A percentile compares a stretch with the other conserved stretches of the same genome.
Evolutionary conservation across 37 sponge, comb jelly and placozoan genomes (phyloP).

Genomic region (Aphrocallistes beatrix): DNA sequence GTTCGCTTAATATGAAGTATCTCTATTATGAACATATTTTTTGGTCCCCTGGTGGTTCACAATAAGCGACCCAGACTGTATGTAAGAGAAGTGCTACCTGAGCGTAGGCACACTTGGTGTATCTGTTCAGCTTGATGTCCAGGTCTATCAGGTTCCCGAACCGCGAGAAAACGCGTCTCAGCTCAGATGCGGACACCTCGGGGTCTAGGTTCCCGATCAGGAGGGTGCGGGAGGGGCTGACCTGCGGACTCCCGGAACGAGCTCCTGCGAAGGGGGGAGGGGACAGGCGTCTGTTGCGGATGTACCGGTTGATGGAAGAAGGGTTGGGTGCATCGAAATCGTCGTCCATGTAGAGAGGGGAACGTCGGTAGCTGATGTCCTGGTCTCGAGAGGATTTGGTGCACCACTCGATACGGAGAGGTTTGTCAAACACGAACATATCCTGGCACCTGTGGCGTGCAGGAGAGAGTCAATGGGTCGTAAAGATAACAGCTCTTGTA

Average conservation of each 20-base stretch:
- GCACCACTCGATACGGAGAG: slow-evolving; percentile 49
- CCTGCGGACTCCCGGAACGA: not conserved
- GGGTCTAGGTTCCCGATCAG: slow-evolving; percentile 83
- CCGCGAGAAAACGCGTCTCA: slow-evolving; percentile 63
- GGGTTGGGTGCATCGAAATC: not conserved
- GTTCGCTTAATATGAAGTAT: not conserved
- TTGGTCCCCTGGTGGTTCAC: not conserved
- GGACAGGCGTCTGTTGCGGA: not conserved
- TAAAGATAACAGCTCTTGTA: not conserved
- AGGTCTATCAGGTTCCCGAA: slow-evolving; percentile 75
- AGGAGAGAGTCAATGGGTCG: not conserved
- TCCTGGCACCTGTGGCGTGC: slow-evolving; percentile 14
- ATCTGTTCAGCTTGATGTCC: slow-evolving; percentile 60
- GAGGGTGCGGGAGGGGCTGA: slow-evolving; percentile 74
- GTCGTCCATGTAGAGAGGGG: slow-evolving; percentile 4
- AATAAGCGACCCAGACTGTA: not conserved
- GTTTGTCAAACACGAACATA: slow-evolving; percentile 26
- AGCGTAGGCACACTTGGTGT: slow-evolving; percentile 55
- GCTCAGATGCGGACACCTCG: slow-evolving; percentile 63
- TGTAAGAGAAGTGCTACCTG: not conserved
- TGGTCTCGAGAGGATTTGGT: slow-evolving; percentile 39
- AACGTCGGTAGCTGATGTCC: slow-evolving; percentile 11
- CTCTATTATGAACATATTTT: not conserved
- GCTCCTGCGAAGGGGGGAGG: not conserved
- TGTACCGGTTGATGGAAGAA: not conserved